These are phyloP conservation scores for Lepetodrilus schrolli DNA, from an alignment of 2,888 invertebrate genomes.

Conservation along the genomic window DNA sequence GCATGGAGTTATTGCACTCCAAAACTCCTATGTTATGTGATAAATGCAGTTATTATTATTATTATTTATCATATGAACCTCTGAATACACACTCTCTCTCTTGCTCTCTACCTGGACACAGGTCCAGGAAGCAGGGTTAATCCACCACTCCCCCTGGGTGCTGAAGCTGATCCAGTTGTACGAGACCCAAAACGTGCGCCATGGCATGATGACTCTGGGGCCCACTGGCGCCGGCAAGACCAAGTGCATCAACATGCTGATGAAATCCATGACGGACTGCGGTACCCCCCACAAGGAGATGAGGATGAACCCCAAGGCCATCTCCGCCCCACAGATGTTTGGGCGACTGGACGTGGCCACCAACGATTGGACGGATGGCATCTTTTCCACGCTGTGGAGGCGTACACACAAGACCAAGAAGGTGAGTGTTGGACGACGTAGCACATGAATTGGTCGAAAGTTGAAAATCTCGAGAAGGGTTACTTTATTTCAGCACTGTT, in stretches of 20 bases:
- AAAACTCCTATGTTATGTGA: too few species aligned
- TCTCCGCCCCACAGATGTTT: constrained; percentile 98
- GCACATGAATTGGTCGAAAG: too few species aligned
- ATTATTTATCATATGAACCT: too few species aligned
- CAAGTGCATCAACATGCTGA: constrained; percentile 89
- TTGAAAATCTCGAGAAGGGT: too few species aligned
- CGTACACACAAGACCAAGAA: constrained; percentile 93
- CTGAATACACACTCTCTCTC: too few species aligned
- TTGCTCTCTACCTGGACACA: too few species aligned
- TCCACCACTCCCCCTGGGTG: constrained; percentile 96
- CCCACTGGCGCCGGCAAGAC: constrained; percentile 81
- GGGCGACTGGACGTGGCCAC: constrained; percentile 96
- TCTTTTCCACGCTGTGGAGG: constrained; percentile 96
- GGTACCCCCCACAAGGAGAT: constrained; percentile 93
- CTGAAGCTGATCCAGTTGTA: constrained; percentile 91
- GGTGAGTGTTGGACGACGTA: constrained; percentile 46
- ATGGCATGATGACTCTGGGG: constrained; percentile 77
- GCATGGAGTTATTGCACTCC: too few species aligned
- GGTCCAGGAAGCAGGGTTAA: constrained; percentile 79
- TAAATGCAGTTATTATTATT: too few species aligned
- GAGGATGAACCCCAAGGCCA: constrained; percentile 98
- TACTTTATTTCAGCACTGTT: too few species aligned
- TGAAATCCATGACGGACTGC: constrained; percentile 90
- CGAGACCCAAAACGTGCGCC: constrained; percentile 76
- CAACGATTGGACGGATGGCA: constrained; percentile 99